Evolutionary conservation across 2,113 vertebrate genomes (phyloP).

Genomic region (Elephas maximus): DNA sequence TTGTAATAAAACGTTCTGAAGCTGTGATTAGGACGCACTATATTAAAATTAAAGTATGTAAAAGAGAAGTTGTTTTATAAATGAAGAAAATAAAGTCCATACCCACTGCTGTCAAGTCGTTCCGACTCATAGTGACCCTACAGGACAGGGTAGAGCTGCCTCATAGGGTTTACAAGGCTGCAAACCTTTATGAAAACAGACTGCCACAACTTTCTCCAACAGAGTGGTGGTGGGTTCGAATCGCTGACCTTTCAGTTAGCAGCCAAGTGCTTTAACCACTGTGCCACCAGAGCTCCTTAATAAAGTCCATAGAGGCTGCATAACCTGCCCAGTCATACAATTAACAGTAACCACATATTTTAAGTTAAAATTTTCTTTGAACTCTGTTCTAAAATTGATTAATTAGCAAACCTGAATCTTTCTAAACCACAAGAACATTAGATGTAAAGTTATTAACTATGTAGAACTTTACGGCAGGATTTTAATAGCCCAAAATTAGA

Average conservation of each 20-base stretch:
- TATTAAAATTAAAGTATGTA: neutral
- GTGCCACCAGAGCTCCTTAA: too few relatives aligned
- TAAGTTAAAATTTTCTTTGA: conserved; percentile 29
- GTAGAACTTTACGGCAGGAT: neutral
- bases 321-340: neutral
- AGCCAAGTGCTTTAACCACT: too few relatives aligned
- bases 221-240: too few relatives aligned
- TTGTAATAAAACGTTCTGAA: neutral
- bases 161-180: too few relatives aligned
- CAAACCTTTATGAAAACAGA: too few relatives aligned
- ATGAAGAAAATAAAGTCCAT: neutral
- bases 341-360: neutral
- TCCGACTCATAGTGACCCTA: too few relatives aligned
- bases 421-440: neutral
- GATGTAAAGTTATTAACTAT: neutral
- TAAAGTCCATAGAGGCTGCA: neutral
- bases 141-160: too few relatives aligned
- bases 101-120: too few relatives aligned
- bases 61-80: neutral
- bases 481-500: neutral
- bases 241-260: too few relatives aligned
- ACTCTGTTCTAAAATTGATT: neutral
- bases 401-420: conserved; percentile 28
- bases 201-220: too few relatives aligned
- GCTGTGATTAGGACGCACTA: neutral